Base-by-base conservation (phyloP, 2,113 vertebrate species). In the Xenotilapia caudafasciata region DNA sequence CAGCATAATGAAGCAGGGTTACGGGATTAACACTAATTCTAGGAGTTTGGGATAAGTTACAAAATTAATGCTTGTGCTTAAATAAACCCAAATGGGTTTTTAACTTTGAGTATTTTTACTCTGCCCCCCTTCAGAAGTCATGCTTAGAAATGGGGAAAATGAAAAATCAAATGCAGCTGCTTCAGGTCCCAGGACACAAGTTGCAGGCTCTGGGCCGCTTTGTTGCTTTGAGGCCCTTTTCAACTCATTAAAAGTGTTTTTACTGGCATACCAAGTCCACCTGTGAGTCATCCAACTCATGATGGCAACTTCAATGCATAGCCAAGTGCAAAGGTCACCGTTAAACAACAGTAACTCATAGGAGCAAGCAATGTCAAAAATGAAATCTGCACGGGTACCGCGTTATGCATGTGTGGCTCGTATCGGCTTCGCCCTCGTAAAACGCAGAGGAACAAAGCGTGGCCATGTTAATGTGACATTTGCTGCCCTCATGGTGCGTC, bases 131-230 rank as follows among this genome's bases (percentile, higher is more conserved):
- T 53, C 68, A 85, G 88, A 93, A 87, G 75, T 91, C 87, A 88
- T 73, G 62, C 65, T 80, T 81, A 91, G 85, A 92, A 91, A 91
- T 82, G 55, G 77, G 88, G 49, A 42, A 90, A 94, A 94, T 89
- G 60, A 87, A 93, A 91, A 93, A 94, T 92, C 84, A 90, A 92
- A 91, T 28, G 58, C 94, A 94, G 93, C 90, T 95, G 94, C 86
- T 85, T 68, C 58, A 91, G 83, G 88, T 90, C 55, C 75, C 6
- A 28, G 38, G 62, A 68, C 80, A 54, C 19, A 85, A 79, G 83
- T 87, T 86, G 83, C 77, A 49, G 82, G 85, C 79, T 87, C 70
- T 62, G 90, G 79, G 33, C 73, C 84, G 35, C 58, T 85, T 86
- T 33, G 54, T 79, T 85, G 79, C 81, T 89, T 83, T 91, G 83